Evolutionary conservation across 2,888 invertebrate species (phyloP).

Genomic region (Prosapia bicincta): DNA sequence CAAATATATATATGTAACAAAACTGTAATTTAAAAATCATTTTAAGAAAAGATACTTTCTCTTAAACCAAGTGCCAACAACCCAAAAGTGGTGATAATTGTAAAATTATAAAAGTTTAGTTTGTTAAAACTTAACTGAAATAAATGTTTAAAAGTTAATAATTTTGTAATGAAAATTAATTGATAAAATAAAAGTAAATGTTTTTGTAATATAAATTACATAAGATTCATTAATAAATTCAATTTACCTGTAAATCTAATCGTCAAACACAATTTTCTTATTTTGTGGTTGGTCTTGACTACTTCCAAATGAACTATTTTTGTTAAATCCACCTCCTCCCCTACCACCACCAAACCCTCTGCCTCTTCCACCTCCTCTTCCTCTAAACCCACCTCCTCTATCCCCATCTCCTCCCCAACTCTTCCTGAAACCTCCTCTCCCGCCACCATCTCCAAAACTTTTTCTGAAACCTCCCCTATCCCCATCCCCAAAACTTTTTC

Average conservation of each 20-base stretch:
- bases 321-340: slow-evolving; percentile 34
- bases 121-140: too few relatives aligned
- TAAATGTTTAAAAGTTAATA: too few relatives aligned
- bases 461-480: slow-evolving; percentile 38
- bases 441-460: slow-evolving; percentile 40
- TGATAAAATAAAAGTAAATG: too few relatives aligned
- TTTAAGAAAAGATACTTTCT: too few relatives aligned
- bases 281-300: slow-evolving; percentile 55
- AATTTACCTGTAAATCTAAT: background rate
- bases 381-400: slow-evolving; percentile 43
- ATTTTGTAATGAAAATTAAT: too few relatives aligned
- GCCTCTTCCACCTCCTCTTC: slow-evolving; percentile 41
- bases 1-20: too few relatives aligned
- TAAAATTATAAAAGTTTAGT: too few relatives aligned
- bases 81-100: too few relatives aligned
- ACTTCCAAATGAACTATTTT: slow-evolving; percentile 42
- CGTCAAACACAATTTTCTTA: slow-evolving; percentile 66
- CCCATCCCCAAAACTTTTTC: slow-evolving; percentile 33
- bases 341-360: slow-evolving; percentile 30
- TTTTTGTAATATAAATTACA: too few relatives aligned
- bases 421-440: slow-evolving; percentile 46
- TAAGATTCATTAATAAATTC: too few relatives aligned
- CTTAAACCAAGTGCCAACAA: too few relatives aligned
- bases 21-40: too few relatives aligned
- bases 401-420: slow-evolving; percentile 50